Evolutionary conservation across 2,113 vertebrate species (phyloP).

Genomic region (Murina feae): DNA sequence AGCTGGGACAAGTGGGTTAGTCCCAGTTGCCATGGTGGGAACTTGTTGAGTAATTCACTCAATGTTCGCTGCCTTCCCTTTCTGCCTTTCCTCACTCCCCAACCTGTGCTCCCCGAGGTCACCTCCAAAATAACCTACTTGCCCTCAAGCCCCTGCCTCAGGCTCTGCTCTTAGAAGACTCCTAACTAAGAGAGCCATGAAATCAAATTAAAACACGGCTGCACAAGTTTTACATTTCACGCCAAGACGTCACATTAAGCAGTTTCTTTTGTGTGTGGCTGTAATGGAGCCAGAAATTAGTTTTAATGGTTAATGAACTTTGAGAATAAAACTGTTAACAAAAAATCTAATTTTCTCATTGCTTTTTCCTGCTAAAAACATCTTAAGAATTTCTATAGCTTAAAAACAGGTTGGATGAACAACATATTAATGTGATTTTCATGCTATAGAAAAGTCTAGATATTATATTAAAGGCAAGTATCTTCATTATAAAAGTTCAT

Average conservation of each 20-base stretch:
- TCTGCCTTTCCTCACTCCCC: not conserved
- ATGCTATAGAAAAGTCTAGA: not conserved
- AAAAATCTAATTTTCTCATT: conserved; percentile 42
- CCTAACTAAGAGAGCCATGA: not conserved
- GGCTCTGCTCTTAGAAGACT: not conserved
- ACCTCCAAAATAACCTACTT: not conserved
- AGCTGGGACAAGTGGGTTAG: not conserved
- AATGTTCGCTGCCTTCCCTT: not conserved
- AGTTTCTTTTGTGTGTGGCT: not conserved
- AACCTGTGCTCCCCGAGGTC: not conserved
- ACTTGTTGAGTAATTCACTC: not conserved
- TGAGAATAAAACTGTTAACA: conserved; percentile 28
- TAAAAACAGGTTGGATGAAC: conserved; percentile 5
- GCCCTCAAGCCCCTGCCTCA: not conserved
- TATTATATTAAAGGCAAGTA: not conserved
- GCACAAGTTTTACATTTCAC: not conserved
- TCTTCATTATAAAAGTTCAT: conserved; percentile 41
- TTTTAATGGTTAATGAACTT: conserved; percentile 26
- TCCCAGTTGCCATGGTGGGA: not conserved
- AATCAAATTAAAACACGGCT: not conserved
- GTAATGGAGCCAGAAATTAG: not conserved
- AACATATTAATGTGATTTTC: conserved; percentile 11
- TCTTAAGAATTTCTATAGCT: not conserved
- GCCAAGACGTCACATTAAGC: not conserved
- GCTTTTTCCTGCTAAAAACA: conserved; percentile 14